A percentile compares a stretch with the other conserved stretches of the same genome.
These are phyloP conservation scores for Macropus fuliginosus DNA, from an alignment of 2,797 vertebrate genomes.

Conservation along the genomic window DNA sequence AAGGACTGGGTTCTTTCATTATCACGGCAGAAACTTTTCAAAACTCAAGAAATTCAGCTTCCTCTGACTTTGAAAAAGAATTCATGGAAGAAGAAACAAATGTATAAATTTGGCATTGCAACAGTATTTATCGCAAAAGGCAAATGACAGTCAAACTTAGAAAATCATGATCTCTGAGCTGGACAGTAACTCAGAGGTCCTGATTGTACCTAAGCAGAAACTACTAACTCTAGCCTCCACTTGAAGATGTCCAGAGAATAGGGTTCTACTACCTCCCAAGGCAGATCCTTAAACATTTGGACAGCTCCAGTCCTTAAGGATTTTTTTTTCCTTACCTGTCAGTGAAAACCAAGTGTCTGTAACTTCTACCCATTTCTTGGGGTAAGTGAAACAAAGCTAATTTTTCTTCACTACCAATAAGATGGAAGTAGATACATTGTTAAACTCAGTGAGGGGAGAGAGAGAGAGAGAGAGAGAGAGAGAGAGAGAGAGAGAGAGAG, in stretches of 20 bases:
- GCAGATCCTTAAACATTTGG: background rate
- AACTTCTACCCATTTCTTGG: background rate
- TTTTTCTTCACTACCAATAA: background rate
- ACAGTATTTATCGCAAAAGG: background rate
- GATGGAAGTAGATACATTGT: background rate
- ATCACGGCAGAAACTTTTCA: background rate
- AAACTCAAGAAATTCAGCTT: background rate
- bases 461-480: too few species aligned
- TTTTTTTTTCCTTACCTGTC: background rate
- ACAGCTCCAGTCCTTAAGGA: background rate
- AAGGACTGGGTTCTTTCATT: background rate
- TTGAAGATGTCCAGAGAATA: background rate
- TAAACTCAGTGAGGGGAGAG: background rate
- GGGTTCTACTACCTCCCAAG: too few species aligned
- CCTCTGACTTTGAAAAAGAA: background rate
- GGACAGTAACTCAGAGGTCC: background rate
- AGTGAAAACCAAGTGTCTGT: background rate
- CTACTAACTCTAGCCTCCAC: background rate
- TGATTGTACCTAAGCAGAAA: background rate
- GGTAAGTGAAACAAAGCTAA: background rate
- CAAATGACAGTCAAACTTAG: background rate
- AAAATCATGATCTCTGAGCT: background rate
- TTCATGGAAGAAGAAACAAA: background rate
- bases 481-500: too few species aligned
- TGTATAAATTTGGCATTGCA: background rate